Evolutionary conservation across 1,140 invertebrate species (phyloP).

Genomic region (Nylanderia fulva): DNA sequence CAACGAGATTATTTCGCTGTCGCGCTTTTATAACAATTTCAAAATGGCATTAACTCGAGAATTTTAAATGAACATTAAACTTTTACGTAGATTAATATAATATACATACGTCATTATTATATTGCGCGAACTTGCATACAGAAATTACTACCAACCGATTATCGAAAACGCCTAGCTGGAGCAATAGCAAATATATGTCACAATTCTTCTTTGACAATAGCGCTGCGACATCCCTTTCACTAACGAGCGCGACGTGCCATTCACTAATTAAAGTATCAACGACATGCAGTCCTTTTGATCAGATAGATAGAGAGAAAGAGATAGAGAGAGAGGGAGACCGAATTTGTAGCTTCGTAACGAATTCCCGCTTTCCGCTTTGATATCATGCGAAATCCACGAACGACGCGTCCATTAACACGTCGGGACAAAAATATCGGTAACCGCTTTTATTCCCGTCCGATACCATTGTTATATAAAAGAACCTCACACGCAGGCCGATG

Average conservation of each 20-base stretch:
- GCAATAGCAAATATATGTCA: not conserved
- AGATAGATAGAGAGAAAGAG: not conserved
- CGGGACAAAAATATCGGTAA: slow-evolving; percentile 36
- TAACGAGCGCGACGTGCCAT: slow-evolving; percentile 32
- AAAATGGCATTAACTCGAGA: not conserved
- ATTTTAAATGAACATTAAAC: not conserved
- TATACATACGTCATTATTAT: not conserved
- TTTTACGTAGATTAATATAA: not conserved
- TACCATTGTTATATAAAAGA: not conserved
- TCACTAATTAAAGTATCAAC: slow-evolving; percentile 21
- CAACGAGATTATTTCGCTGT: slow-evolving; percentile 23
- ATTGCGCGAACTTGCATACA: not conserved
- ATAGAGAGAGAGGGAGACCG: not conserved
- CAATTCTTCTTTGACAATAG: not conserved
- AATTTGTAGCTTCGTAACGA: slow-evolving; percentile 23
- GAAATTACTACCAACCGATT: not conserved
- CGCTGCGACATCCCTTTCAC: not conserved
- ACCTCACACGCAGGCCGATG: not conserved
- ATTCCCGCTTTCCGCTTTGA: not conserved
- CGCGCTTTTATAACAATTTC: not conserved
- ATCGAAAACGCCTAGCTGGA: not conserved
- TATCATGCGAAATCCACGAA: not conserved
- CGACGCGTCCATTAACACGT: slow-evolving; percentile 41
- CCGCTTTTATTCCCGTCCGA: slow-evolving; percentile 30
- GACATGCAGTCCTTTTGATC: not conserved